Evolutionary conservation across 2,888 invertebrate genomes (phyloP).

Genomic region (Archips xylosteana): DNA sequence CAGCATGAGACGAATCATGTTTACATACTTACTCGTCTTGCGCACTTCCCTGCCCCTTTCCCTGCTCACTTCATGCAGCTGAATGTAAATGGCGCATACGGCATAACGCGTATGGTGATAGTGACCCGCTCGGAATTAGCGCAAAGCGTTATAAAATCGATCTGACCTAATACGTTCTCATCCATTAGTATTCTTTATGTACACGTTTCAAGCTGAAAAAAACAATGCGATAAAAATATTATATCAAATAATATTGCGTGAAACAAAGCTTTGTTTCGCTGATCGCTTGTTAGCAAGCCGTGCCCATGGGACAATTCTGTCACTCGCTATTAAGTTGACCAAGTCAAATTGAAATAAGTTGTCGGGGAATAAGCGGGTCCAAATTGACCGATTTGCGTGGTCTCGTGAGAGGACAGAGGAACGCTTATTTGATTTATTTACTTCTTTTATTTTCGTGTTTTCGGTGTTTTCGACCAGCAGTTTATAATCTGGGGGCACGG

Average conservation of each 20-base stretch:
- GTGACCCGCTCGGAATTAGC: no score
- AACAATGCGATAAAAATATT: not conserved
- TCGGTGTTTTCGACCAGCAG: not conserved
- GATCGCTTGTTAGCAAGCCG: not conserved
- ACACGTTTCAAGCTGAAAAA: no score
- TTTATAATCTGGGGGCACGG: no score
- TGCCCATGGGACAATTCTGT: not conserved
- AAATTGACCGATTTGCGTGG: not conserved
- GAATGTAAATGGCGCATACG: no score
- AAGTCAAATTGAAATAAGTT: conserved; percentile 4
- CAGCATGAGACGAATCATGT: no score
- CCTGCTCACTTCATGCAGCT: no score
- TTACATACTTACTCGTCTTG: no score
- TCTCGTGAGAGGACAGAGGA: not conserved
- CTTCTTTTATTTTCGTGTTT: not conserved
- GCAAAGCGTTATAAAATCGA: no score
- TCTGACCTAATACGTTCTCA: no score
- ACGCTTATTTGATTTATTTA: not conserved
- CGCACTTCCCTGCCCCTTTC: no score
- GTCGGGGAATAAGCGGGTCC: not conserved
- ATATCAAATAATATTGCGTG: not conserved
- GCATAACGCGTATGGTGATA: no score
- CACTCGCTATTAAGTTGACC: conserved; percentile 2
- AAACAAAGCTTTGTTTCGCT: not conserved
- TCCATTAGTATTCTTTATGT: no score